Base-by-base conservation (phyloP, 2,888 invertebrate species). In the Oscheius sp. region DNA sequence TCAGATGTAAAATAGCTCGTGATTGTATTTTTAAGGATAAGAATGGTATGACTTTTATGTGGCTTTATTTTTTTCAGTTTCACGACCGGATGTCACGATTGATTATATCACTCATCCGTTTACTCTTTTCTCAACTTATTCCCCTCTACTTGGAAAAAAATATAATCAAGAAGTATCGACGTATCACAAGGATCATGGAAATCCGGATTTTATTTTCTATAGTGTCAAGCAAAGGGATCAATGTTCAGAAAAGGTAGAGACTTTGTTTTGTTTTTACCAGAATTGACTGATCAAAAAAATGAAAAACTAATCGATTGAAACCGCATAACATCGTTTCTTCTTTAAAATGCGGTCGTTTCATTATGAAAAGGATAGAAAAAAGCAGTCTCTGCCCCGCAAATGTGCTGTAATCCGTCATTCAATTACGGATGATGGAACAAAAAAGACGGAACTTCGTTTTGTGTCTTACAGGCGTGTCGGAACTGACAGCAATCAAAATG, bases 181-280 rank as follows among this genome's bases (percentile, higher is more conserved):
- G 12, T 78, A 64, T 62, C 82, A 82, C 70, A 67, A 72, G 22
- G 74, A 76, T 17, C 1, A n/a, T 0, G 76, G 64, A 0, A 70
- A 73, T 24, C 83, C 83, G 3, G 83, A 83, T 63, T 84, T 79
- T 47, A 82, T 83, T 17, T 83, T 83, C 65, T 83, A 78, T 49
- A 66, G 73, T 0, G 47, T 57, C n/a, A 63, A 45, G n/a, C n/a
- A n/a, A n/a, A n/a, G n/a, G n/a, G n/a, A n/a, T n/a, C n/a, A n/a
- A n/a, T n/a, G n/a, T n/a, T n/a, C n/a, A n/a, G n/a, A n/a, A n/a
- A n/a, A n/a, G n/a, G n/a, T n/a, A n/a, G n/a, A n/a, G n/a, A n/a
- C n/a, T n/a, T n/a, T n/a, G n/a, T n/a, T n/a, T n/a, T n/a, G n/a
- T n/a, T n/a, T n/a, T n/a, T n/a, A n/a, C n/a, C n/a, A n/a, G n/a